Conservation (phyloP, 2,113 vertebrate species). For the Sclerurus mexicanus region DNA sequence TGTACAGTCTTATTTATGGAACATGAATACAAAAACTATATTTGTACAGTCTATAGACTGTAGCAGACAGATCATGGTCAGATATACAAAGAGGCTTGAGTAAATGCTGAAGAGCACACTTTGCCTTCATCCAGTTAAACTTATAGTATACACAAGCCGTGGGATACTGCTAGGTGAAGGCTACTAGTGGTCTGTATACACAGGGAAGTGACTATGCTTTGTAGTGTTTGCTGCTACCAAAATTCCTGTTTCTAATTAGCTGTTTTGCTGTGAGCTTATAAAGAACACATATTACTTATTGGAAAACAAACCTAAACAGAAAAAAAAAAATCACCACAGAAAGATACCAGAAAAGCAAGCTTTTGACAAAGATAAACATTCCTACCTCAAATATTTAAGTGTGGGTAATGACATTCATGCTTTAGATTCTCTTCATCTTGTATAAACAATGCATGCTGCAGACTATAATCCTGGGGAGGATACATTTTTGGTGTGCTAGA, state of each 20-base stretch:
- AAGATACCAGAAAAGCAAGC: neutral
- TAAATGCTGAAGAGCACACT: neutral
- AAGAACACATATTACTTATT: neutral
- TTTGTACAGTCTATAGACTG: neutral
- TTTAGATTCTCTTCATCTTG: neutral
- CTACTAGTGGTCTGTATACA: neutral
- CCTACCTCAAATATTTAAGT: neutral
- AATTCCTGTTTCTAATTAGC: neutral
- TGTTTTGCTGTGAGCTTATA: neutral
- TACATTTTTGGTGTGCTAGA: neutral
- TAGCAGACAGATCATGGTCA: neutral
- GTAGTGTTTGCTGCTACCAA: neutral
- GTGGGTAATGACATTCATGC: neutral
- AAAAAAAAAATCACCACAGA: neutral
- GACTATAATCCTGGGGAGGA: neutral
- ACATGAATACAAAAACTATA: neutral
- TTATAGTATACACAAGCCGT: neutral
- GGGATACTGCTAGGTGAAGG: neutral
- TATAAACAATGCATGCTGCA: neutral
- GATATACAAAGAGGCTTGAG: neutral
- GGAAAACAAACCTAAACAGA: neutral
- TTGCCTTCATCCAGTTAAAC: neutral
- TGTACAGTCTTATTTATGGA: neutral
- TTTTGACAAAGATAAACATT: neutral
- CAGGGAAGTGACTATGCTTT: neutral